These are phyloP conservation scores for Dinocampus coccinellae DNA, from an alignment of 2,888 invertebrate genomes.

Conservation along the genomic window DNA sequence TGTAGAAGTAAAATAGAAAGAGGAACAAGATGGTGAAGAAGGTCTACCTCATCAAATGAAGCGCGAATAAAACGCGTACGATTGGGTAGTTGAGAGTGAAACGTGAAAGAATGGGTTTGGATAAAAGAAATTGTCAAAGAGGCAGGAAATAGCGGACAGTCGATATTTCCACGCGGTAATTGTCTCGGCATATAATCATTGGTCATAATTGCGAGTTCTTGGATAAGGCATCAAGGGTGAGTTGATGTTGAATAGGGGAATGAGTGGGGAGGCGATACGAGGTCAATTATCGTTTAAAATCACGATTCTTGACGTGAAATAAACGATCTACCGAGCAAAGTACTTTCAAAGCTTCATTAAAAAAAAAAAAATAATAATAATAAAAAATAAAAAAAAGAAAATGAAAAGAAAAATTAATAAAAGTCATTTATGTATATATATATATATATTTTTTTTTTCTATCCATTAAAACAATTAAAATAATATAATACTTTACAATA, in stretches of 20 bases:
- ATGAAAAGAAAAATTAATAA: no score
- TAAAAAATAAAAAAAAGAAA: no score
- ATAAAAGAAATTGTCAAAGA: constrained; percentile 67
- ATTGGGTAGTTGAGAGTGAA: background rate
- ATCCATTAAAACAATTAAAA: background rate
- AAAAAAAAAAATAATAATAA: no score
- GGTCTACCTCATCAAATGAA: constrained; percentile 65
- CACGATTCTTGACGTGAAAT: constrained; percentile 13
- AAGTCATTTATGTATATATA: background rate
- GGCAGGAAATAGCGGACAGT: constrained; percentile 41
- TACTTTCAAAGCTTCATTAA: background rate
- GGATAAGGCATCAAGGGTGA: constrained; percentile 20
- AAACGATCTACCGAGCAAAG: constrained; percentile 1
- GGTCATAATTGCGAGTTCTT: constrained; percentile 54
- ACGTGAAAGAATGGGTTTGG: constrained; percentile 50
- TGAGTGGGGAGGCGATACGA: constrained; percentile 23
- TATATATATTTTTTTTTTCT: no score
- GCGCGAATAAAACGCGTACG: constrained; percentile 48
- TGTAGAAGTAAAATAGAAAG: constrained; percentile 32
- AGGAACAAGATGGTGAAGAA: constrained; percentile 52
- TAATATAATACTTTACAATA: background rate
- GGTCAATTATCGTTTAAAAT: constrained; percentile 42
- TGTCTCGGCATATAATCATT: constrained; percentile 62
- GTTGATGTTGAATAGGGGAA: background rate
- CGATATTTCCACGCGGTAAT: constrained; percentile 59